Evolutionary conservation across 2,113 vertebrate species (phyloP), one percentile per base, ranked within the genome.

Genomic region (Aleadryas rufinucha): DNA sequence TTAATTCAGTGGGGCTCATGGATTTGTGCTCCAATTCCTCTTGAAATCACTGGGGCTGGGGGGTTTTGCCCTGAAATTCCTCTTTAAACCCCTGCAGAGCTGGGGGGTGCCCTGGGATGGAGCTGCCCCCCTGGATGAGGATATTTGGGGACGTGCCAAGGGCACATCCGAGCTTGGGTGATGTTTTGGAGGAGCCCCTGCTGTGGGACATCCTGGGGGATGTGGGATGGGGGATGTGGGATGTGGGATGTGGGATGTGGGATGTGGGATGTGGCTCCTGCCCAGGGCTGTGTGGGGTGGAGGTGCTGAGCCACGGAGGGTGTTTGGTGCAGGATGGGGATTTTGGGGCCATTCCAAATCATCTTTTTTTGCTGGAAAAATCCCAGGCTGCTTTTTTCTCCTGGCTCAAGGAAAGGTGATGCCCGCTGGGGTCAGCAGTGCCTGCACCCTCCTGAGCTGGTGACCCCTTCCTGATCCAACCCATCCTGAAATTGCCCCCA

Each of bases 401-500:
- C 24, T 49, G 16, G 14, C 7, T 28, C 18, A 1, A 2, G 26
- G 35, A 19, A n/a, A 7, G 23, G 20, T 1, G 33, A 16, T 52
- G 49, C 74, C 52, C 0, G 1, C 19, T 11, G 47, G 2, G 8
- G 4, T 11, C 7, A 23, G 66, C 6, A 18, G 13, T 7, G 42
- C 14, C 41, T 35, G 49, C 31, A 8, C 41, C 53, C 45, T 1
- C 61, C 44, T 2, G 10, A 30, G 66, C 52, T 33, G 26, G 28
- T n/a, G 70, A 35, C 42, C 33, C 53, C 37, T 31, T 35, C 26
- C 50, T 37, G 14, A 23, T 13, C 53, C n/a, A 5, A 8, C 7
- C 16, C 69, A 35, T n/a, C 22, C 49, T 59, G 63, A 4, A 1
- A 61, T 54, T 10, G 5, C 22, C 39, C 45, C 19, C 23, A 7